phyloP scores from a whole-genome alignment of 2,113 vertebrate species.

The Lophura nycthemera region DNA sequence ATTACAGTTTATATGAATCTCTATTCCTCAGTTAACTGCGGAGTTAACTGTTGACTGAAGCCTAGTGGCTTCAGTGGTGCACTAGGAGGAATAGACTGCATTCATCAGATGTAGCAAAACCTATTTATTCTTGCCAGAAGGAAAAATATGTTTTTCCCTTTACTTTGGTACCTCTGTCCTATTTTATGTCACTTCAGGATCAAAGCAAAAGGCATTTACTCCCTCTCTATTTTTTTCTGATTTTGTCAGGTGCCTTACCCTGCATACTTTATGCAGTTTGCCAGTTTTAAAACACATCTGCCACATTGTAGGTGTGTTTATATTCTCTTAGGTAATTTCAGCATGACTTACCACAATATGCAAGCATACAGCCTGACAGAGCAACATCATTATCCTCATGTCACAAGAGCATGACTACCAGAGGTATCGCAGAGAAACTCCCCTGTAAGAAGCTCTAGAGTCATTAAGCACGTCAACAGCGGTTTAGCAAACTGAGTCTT shows the following conservation, averaged over 20 bases:
- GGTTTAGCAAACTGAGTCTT: not conserved
- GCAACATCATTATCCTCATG: not conserved
- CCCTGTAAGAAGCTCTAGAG: not conserved
- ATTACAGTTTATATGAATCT: not conserved
- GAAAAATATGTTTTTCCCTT: not conserved
- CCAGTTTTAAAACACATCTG: not conserved
- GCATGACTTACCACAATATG: not conserved
- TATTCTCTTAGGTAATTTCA: not conserved
- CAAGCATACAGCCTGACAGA: not conserved
- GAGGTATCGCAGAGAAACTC: not conserved
- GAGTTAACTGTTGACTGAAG: not conserved
- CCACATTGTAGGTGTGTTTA: not conserved
- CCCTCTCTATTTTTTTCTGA: not conserved
- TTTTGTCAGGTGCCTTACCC: not conserved
- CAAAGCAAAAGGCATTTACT: not conserved
- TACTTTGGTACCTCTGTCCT: not conserved
- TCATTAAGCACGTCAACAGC: not conserved
- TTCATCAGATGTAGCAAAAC: not conserved
- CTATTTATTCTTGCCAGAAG: not conserved
- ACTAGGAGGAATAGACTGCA: not conserved
- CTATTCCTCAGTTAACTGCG: not conserved
- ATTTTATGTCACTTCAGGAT: not conserved
- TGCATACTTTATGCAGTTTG: not conserved
- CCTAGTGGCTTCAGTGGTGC: not conserved
- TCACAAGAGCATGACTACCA: not conserved